Evolutionary conservation across 2,113 vertebrate genomes (phyloP), one percentile per base, ranked within the genome.

Genomic region (Pleuronectes platessa): DNA sequence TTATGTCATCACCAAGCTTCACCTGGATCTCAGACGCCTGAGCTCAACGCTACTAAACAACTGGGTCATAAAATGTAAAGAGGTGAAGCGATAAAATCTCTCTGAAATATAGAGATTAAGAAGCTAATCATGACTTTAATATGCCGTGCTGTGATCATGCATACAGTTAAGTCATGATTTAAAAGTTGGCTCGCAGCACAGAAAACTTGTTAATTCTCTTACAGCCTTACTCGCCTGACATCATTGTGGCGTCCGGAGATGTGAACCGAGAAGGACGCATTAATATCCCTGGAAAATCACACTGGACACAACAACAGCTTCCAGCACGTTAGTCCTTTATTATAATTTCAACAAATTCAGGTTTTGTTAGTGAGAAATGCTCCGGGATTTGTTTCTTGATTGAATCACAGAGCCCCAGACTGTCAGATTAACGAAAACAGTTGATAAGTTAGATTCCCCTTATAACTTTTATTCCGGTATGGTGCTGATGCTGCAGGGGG

Each of bases 1-100:
- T 56, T 53, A 56, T 71, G 73, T 74, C 70, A 74, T 18, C 6
- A 27, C 42, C 61, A 74, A n/a, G 53, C 58, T 7, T 75, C 20
- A 31, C 47, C 45, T 63, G 45, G 61, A 53, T 42, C 54, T 47
- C 60, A 69, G 42, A 51, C 47, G 49, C 37, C 69, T 54, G 56
- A 59, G 56, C 12, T 23, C 21, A 45, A 3, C 2, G 40, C 40
- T 45, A 14, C 40, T 45, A 10, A 45, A 45, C 40, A 12, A 45
- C 14, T 12, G 14, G 3, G 27, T 45, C 40, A 45, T 45, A 14
- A 45, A 45, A 45, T 12, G 40, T 12, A 45, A 45, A 45, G 7
- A 13, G 63, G 35, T 74, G 49, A 23, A 45, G n/a, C 7, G 47
- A 67, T 42, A 61, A 60, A 74, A 61, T 47, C 7, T 4, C 40